phyloP scores from a whole-genome alignment of 2,113 vertebrate species.

The Glareola pratincola region DNA sequence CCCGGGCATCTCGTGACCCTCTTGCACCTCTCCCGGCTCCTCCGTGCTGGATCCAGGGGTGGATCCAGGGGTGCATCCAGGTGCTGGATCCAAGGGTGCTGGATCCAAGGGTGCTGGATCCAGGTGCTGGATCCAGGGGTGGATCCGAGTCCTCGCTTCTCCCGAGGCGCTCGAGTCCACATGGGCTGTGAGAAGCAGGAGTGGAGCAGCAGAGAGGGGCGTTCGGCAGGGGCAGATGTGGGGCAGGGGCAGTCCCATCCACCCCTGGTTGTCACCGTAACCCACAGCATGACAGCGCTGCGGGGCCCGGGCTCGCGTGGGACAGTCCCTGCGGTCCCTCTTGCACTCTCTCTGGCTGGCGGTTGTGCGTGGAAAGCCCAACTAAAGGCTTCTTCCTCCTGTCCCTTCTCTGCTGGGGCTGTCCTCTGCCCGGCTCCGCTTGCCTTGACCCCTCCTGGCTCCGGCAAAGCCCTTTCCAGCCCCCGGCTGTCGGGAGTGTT shows the following conservation, averaged over 20 bases:
- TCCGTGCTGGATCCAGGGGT: fast-evolving
- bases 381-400: background rate
- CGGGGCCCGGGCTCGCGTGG: fast-evolving
- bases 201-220: background rate
- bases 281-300: fast-evolving
- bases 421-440: background rate
- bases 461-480: background rate
- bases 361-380: background rate
- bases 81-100: fast-evolving
- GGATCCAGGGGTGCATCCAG: too few relatives aligned
- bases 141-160: fast-evolving
- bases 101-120: fast-evolving
- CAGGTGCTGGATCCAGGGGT: fast-evolving
- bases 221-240: background rate
- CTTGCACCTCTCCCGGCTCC: fast-evolving
- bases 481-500: background rate
- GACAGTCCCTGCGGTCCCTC: background rate
- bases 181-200: fast-evolving
- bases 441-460: background rate
- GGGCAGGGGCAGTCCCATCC: fast-evolving
- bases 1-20: background rate
- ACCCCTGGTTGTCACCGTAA: fast-evolving
- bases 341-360: background rate
- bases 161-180: fast-evolving
- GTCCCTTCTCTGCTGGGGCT: background rate